phyloP scores from a whole-genome alignment of 2,113 vertebrate genomes.

The Epinephelus fuscoguttatus region DNA sequence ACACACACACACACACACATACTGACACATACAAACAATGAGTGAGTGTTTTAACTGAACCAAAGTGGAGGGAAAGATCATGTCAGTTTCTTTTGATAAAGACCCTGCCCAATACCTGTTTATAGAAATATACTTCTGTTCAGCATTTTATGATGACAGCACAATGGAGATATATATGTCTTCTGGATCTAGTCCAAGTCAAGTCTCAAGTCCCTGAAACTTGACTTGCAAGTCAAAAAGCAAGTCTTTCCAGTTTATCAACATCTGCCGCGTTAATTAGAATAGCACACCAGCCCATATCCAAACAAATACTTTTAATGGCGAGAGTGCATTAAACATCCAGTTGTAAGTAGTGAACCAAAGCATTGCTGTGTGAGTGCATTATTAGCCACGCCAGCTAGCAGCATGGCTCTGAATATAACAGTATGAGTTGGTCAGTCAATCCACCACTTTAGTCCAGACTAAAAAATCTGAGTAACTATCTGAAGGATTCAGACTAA shows the following conservation, averaged over 20 bases:
- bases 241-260: conserved; percentile 3
- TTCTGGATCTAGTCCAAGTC: conserved; percentile 5
- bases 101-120: no score
- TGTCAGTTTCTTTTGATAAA: conserved; percentile 18
- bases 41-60: conserved; percentile 33
- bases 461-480: not conserved
- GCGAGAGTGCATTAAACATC: not conserved
- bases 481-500: not conserved
- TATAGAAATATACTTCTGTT: not conserved
- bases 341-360: not conserved
- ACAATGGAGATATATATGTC: not conserved
- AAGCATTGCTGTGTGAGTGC: not conserved
- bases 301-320: not conserved
- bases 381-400: not conserved
- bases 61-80: conserved; percentile 3
- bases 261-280: not conserved
- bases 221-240: not conserved
- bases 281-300: not conserved
- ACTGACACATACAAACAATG: conserved; percentile 15
- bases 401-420: not conserved
- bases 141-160: not conserved
- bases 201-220: not conserved
- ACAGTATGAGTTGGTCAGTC: not conserved
- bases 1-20: not conserved
- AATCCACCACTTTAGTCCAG: not conserved